Percentiles rank a stretch among this genome's conserved stretches.
Conservation (phyloP, 2,888 invertebrate species). For the Alcis repandata region DNA sequence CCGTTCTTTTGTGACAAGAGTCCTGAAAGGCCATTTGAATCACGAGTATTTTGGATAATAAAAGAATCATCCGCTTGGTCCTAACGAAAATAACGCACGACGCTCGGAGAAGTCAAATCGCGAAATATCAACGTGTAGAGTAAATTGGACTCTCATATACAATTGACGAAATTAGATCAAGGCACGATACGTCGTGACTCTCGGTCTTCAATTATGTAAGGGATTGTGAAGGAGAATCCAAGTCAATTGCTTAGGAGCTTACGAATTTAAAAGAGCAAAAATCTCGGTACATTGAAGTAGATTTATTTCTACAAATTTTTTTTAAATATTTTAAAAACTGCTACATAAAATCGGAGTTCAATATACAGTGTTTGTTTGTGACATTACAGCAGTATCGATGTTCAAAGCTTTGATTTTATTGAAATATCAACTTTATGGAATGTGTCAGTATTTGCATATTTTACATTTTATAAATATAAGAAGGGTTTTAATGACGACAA, state of each 20-base stretch:
- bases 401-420: not conserved
- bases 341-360: no score
- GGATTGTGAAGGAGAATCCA: conserved; percentile 28
- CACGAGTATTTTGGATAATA: conserved; percentile 73
- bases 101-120: conserved; percentile 54
- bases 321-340: no score
- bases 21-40: conserved; percentile 67
- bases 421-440: not conserved
- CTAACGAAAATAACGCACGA: conserved; percentile 60
- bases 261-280: conserved; percentile 12
- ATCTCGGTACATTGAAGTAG: conserved; percentile 13
- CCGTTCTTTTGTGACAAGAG: conserved; percentile 71
- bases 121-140: conserved; percentile 54
- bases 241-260: conserved; percentile 10
- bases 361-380: not conserved
- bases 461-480: no score
- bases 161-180: conserved; percentile 41
- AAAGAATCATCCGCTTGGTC: conserved; percentile 69
- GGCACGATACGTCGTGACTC: conserved; percentile 37
- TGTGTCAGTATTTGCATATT: not conserved
- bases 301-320: conserved; percentile 22
- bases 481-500: not conserved
- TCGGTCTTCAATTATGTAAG: conserved; percentile 37
- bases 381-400: not conserved
- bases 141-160: conserved; percentile 58